These are phyloP conservation scores for Natrix natrix DNA, from an alignment of 2,797 vertebrate genomes.

Conservation along the genomic window DNA sequence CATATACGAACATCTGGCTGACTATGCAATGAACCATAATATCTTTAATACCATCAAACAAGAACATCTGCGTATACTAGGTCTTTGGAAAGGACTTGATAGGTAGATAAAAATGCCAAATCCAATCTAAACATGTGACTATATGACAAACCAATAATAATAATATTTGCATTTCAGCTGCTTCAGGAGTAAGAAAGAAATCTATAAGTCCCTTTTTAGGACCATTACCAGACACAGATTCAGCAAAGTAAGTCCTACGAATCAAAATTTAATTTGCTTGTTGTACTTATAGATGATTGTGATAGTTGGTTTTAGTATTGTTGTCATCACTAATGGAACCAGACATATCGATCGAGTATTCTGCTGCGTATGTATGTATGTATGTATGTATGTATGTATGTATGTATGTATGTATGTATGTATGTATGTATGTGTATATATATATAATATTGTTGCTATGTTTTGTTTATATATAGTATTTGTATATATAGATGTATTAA, in stretches of 20 bases:
- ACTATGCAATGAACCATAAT: not conserved
- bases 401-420: no score
- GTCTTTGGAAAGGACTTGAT: not conserved
- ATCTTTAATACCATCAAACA: not conserved
- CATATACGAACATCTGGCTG: not conserved
- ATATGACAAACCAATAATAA: not conserved
- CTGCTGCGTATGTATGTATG: not conserved
- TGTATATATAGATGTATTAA: not conserved
- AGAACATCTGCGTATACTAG: not conserved
- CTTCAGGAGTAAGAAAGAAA: not conserved
- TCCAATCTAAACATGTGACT: not conserved
- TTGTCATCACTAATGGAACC: not conserved
- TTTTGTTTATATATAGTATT: not conserved
- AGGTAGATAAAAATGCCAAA: not conserved
- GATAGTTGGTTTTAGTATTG: not conserved
- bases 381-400: no score
- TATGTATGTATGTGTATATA: no score
- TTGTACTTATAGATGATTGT: not conserved
- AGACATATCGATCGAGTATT: not conserved
- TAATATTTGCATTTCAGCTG: not conserved
- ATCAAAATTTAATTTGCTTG: not conserved
- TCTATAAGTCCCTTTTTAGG: no score
- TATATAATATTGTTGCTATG: not conserved
- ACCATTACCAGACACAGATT: not conserved
- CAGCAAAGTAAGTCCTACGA: not conserved